phyloP scores from a whole-genome alignment of 2,888 invertebrate species.

The Philonicus albiceps region DNA sequence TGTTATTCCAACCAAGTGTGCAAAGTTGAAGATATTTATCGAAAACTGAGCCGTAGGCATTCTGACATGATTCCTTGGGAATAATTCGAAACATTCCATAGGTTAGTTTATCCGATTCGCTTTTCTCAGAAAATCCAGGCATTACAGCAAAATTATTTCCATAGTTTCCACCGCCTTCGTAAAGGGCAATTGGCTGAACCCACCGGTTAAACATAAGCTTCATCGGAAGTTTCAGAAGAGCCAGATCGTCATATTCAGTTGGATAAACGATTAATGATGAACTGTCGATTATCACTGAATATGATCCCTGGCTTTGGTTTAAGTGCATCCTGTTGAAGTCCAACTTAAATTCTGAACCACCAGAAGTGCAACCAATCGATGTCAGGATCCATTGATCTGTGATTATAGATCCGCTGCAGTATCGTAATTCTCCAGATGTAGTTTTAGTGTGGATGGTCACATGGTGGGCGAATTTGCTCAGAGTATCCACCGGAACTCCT shows the following conservation, averaged over 20 bases:
- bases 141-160: constrained; percentile 2
- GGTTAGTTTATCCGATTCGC: constrained; percentile 4
- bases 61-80: constrained; percentile 36
- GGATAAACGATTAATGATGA: neutral
- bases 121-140: neutral
- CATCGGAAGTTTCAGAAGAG: neutral
- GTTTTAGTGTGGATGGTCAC: neutral
- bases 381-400: constrained; percentile 13
- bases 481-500: constrained; percentile 22
- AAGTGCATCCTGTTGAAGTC: neutral
- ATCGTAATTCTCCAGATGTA: neutral
- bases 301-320: neutral
- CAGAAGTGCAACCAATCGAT: neutral
- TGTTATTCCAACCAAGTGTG: constrained; percentile 47
- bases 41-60: neutral
- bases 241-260: constrained; percentile 8
- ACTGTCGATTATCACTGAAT: neutral
- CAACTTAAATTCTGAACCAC: neutral
- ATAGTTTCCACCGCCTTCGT: neutral
- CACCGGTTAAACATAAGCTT: neutral
- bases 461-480: constrained; percentile 13
- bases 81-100: constrained; percentile 50
- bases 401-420: constrained; percentile 19
- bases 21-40: constrained; percentile 46
- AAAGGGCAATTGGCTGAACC: neutral